Evolutionary conservation across 1,140 invertebrate genomes (phyloP), one percentile per base, ranked within the genome.

Genomic region (Rhyzopertha dominica): DNA sequence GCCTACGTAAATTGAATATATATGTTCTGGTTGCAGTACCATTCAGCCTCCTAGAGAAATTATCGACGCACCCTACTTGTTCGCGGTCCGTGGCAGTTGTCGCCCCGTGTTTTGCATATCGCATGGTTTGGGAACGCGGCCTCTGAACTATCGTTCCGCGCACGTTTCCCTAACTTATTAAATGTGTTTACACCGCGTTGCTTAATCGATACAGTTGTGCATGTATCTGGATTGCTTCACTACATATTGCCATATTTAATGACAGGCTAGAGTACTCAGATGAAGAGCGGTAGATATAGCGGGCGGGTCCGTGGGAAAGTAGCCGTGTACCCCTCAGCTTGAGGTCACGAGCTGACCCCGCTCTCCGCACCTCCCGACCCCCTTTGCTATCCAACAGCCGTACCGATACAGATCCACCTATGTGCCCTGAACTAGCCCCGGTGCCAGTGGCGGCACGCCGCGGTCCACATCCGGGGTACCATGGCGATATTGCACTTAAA

Each of bases 161-260:
- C n/a, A n/a, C n/a, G n/a, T n/a, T n/a, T n/a, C n/a, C n/a, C n/a
- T n/a, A n/a, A n/a, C n/a, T n/a, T n/a, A n/a, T n/a, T n/a, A 31
- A 5, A n/a, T 35, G 10, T 32, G 48, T 41, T 43, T 38, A 46
- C 23, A 36, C 29, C 30, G 39, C 34, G 53, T 53, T 56, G 48
- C 42, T 45, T 54, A 59, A 59, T 49, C 55, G 58, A 61, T 59
- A 63, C 56, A 61, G 56, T 59, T 59, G 56, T 56, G 49, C 56
- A 58, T 56, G 58, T 61, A 62, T 62, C 53, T 59, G 52, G 56
- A 60, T 58, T 62, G 54, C 53, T 39, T 59, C 53, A 58, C 51
- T 56, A 54, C 52, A 64, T 60, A 66, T 65, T 66, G 64, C 64
- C 62, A 65, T 66, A 66, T 66, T 65, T 66, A 66, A 66, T 66